Evolutionary conservation across 2,888 invertebrate genomes (phyloP).

Genomic region (Allolobophora icterica): DNA sequence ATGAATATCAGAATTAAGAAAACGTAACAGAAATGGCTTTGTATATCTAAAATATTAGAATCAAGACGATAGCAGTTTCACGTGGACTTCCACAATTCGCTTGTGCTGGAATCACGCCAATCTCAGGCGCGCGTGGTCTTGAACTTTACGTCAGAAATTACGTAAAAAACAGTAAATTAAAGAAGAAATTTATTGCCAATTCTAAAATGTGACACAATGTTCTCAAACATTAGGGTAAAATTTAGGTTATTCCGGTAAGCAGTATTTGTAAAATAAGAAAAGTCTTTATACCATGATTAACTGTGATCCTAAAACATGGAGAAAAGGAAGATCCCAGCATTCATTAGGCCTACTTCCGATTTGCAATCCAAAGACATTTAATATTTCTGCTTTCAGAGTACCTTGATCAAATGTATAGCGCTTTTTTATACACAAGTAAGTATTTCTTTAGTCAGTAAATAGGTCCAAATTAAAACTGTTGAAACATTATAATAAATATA

Average conservation of each 20-base stretch:
- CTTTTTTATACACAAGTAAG: neutral
- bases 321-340: conserved; percentile 17
- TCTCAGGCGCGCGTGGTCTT: neutral
- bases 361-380: neutral
- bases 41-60: neutral
- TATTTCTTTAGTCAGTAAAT: no score
- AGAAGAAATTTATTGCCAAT: neutral
- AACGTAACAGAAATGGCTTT: no score
- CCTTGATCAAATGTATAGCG: neutral
- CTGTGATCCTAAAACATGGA: conserved; percentile 6
- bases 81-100: neutral
- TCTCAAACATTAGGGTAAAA: neutral
- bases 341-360: neutral
- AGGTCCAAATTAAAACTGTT: no score
- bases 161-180: neutral
- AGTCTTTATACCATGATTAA: neutral
- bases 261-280: neutral
- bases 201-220: no score
- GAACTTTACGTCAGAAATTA: neutral
- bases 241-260: neutral
- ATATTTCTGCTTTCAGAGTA: neutral
- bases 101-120: neutral
- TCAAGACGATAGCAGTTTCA: neutral
- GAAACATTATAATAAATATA: no score
- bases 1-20: neutral